phyloP scores from a whole-genome alignment of 2,888 invertebrate genomes.

The Adelognathus sp. region DNA sequence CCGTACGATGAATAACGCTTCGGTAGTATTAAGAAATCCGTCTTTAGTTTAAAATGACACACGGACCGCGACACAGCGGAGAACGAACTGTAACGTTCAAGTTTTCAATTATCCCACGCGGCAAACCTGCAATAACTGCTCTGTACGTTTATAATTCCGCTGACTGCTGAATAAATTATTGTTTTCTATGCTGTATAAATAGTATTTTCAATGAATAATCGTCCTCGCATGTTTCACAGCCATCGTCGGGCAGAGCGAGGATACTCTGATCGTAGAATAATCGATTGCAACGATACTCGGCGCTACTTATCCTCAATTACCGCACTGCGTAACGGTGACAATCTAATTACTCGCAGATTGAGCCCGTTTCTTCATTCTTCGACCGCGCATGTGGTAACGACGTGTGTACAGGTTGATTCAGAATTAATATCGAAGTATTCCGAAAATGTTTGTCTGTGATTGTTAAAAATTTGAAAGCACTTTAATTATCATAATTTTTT shows the following conservation, averaged over 20 bases:
- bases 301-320: constrained; percentile 31
- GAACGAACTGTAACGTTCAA: constrained; percentile 40
- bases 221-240: constrained; percentile 28
- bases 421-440: no score
- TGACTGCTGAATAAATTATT: constrained; percentile 79
- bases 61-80: constrained; percentile 11
- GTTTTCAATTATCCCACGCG: constrained; percentile 52
- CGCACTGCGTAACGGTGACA: not conserved
- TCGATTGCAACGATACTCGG: not conserved
- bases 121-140: constrained; percentile 52
- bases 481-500: no score
- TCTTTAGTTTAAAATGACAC: constrained; percentile 17
- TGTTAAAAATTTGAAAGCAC: no score
- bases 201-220: constrained; percentile 38
- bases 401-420: no score
- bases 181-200: constrained; percentile 77
- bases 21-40: constrained; percentile 43
- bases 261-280: not conserved
- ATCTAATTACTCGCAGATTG: constrained; percentile 40
- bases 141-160: constrained; percentile 74
- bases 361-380: constrained; percentile 16
- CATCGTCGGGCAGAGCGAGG: not conserved
- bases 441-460: no score
- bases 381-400: not conserved
- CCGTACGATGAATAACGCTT: constrained; percentile 42